Evolutionary conservation across 2,113 vertebrate species (phyloP).

Genomic region (Poecilia latipinna): DNA sequence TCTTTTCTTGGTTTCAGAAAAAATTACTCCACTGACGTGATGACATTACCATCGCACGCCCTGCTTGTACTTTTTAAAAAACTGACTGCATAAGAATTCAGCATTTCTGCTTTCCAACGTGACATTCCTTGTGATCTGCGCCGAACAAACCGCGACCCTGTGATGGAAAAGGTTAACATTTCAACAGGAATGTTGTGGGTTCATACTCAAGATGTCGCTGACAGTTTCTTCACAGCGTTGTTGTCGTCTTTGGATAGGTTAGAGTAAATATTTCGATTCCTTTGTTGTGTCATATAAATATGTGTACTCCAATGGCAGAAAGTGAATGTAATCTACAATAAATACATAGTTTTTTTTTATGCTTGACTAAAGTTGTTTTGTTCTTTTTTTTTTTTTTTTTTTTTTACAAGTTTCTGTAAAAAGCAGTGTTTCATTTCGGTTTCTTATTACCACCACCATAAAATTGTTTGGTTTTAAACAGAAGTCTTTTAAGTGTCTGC

Average conservation of each 20-base stretch:
- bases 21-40: not conserved
- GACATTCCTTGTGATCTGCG: not conserved
- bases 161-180: slow-evolving; percentile 52
- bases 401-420: slow-evolving; percentile 20
- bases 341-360: slow-evolving; percentile 54
- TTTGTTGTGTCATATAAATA: slow-evolving; percentile 65
- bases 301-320: slow-evolving; percentile 46
- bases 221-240: slow-evolving; percentile 40
- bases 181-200: slow-evolving; percentile 31
- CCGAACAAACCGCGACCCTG: not conserved
- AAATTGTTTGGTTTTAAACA: slow-evolving; percentile 52
- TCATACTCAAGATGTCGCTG: slow-evolving; percentile 45
- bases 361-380: slow-evolving; percentile 34
- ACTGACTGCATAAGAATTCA: not conserved
- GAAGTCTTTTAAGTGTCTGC: slow-evolving; percentile 15
- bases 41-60: not conserved
- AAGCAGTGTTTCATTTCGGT: slow-evolving; percentile 15
- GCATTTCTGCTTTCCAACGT: slow-evolving; percentile 13
- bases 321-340: slow-evolving; percentile 54
- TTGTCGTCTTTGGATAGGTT: slow-evolving; percentile 62
- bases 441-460: slow-evolving; percentile 42
- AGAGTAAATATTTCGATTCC: slow-evolving; percentile 63
- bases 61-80: not conserved
- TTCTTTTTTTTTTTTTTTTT: slow-evolving; percentile 11
- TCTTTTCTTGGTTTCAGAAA: no score